Evolutionary conservation across 2,888 invertebrate genomes (phyloP), one percentile per base, ranked within the genome.

Genomic region (Drosophila colorata): DNA sequence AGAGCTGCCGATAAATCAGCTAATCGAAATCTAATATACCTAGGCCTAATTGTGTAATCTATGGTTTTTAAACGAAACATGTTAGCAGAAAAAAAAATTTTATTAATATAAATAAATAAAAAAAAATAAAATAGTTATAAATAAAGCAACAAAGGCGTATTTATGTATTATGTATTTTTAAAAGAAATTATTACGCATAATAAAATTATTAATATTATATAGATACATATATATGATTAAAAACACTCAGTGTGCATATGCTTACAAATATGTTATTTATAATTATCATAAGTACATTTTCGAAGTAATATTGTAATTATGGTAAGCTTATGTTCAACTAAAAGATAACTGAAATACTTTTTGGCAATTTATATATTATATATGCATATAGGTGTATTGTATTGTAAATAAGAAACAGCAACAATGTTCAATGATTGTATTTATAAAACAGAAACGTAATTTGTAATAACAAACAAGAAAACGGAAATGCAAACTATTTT

Each of bases 81-180:
- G 44, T 53, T 56, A 71, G 61, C 52, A 69, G 66, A 66, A 59
- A 66, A 52, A 65, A 61, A 4, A n/a, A n/a, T 28, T 28, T 28
- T 56, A 65, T 47, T 44, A 61, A 59, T 38, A 47, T 18, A 58
- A 58, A 58, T 53, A 66, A 64, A 52, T 51, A 63, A 65, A 57
- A 59, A 58, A 63, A 65, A 70, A 55, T 43, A 31, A 51, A 67
- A 52, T 56, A 60, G 40, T 20, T 31, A 13, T 77, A 60, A 63
- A 59, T 49, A 53, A 77, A 68, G 63, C 65, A 81, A 80, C 51
- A 81, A 76, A 69, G 60, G 66, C 60, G 71, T 86, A 83, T 88
- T 88, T 83, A 83, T 88, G 83, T 85, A 78, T 88, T 80, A 70
- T 72, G 75, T 86, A 87, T 88, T 85, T 82, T 87, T 71, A 83